Evolutionary conservation across 2,113 vertebrate genomes (phyloP), one percentile per base, ranked within the genome.

Genomic region (Pheucticus melanocephalus): DNA sequence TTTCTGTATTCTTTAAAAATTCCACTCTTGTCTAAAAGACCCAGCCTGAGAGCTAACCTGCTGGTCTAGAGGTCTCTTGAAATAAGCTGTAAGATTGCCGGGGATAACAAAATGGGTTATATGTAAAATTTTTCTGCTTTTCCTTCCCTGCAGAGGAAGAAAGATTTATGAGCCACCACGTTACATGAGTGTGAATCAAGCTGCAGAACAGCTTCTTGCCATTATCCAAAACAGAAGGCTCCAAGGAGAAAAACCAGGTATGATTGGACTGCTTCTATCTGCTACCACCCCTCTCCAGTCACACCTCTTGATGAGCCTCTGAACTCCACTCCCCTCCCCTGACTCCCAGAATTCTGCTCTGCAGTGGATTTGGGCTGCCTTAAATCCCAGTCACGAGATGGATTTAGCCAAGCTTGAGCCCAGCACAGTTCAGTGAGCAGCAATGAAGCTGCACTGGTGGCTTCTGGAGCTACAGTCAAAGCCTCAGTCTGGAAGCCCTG

Each of bases 91-190:
- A 68, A 61, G 54, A 88, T 66, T 1, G 0, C 40, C 50, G n/a
- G 40, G 20, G 25, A 56, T 64, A 88, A 93, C 19, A 60, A 54
- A 83, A 70, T 3, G 7, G 21, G 24, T 59, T 59, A 1, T 18
- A 47, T 44, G 33, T 91, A 66, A 82, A 79, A 60, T n/a, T 56
- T 44, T 20, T 90, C 75, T 54, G 13, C 23, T 88, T 91, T 72
- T 79, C 48, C 76, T 95, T n/a, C 50, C 63, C 90, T 71, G 70
- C 92, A 99, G 99, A 95, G 99, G 99, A 85, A 98, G 94, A 80
- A 99, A 99, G 97, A 97, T 99, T 96, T 99, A 98, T 39, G 99
- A 99, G 76, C 98, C 99, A 5, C 99, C 99, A 22, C 98, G 98
- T 76, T 99, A 98, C 79, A 99, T 99, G 99, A 99, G 97, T 1